Evolutionary conservation across 1,140 invertebrate species (phyloP).

Genomic region (Drosophila lacteicornis): DNA sequence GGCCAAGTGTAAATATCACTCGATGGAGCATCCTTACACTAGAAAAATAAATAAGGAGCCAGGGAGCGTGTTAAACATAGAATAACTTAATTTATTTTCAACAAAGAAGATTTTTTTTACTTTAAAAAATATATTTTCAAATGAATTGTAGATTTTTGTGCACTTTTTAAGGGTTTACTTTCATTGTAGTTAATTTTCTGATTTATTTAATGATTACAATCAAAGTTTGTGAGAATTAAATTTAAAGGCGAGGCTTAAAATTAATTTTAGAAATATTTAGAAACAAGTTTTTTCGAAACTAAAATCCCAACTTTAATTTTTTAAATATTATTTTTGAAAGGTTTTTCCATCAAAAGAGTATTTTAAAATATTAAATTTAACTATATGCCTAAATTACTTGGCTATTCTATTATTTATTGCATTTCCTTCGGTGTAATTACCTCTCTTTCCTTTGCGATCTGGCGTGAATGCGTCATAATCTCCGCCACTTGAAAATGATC

Average conservation of each 20-base stretch:
- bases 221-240: not conserved
- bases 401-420: not conserved
- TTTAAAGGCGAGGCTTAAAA: not conserved
- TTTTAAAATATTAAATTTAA: not conserved
- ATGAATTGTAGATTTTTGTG: no score
- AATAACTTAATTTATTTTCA: not conserved
- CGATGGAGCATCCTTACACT: constrained; percentile 19
- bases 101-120: no score
- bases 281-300: not conserved
- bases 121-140: not conserved
- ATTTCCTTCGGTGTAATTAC: constrained; percentile 13
- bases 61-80: no score
- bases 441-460: constrained; percentile 31
- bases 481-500: constrained; percentile 78
- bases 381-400: not conserved
- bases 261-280: not conserved
- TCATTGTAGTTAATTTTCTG: not conserved
- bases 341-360: not conserved
- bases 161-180: no score
- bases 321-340: not conserved
- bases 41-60: not conserved
- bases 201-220: not conserved
- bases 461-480: constrained; percentile 83
- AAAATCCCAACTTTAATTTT: not conserved
- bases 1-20: constrained; percentile 69